A percentile compares a stretch with the other conserved stretches of the same genome.
Conservation (phyloP, 2,888 invertebrate genomes). For the Onthophagus sagittarius region DNA sequence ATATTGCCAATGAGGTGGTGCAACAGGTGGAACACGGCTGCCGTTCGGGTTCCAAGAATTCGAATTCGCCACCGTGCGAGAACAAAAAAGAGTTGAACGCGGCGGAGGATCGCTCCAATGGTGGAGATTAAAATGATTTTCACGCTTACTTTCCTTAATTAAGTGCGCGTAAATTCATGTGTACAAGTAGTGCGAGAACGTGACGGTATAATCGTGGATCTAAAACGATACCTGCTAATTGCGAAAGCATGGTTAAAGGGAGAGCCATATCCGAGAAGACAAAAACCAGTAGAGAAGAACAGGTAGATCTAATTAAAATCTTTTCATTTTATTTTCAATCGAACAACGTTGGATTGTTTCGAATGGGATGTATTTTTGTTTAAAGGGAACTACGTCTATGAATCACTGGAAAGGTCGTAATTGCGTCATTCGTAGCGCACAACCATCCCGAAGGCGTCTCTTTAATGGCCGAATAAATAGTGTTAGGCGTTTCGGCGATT, state of each 20-base stretch:
- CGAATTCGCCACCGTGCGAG: not conserved
- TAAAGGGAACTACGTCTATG: not conserved
- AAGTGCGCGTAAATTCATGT: slow-evolving; percentile 4
- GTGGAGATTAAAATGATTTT: slow-evolving; percentile 11
- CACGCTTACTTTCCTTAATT: slow-evolving; percentile 6
- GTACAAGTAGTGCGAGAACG: slow-evolving; percentile 3
- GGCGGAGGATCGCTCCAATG: not conserved
- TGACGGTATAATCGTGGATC: slow-evolving; percentile 9
- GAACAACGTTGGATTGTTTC: not conserved
- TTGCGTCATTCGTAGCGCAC: not conserved
- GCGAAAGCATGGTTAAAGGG: not conserved
- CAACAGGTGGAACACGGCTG: slow-evolving; percentile 3
- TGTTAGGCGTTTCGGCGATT: slow-evolving; percentile 1
- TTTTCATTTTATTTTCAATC: not conserved
- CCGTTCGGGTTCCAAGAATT: not conserved
- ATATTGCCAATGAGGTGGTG: slow-evolving; percentile 1
- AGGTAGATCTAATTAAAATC: not conserved
- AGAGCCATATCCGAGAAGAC: not conserved
- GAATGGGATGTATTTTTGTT: not conserved
- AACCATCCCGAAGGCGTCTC: not conserved
- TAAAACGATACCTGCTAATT: slow-evolving; percentile 7
- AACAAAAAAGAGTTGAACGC: not conserved
- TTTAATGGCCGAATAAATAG: slow-evolving; percentile 8
- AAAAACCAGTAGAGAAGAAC: not conserved
- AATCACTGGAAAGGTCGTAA: not conserved